Percentiles rank a stretch among this genome's conserved stretches.
Conservation (phyloP, 2,113 vertebrate species). For the Brienomyrus brachyistius region DNA sequence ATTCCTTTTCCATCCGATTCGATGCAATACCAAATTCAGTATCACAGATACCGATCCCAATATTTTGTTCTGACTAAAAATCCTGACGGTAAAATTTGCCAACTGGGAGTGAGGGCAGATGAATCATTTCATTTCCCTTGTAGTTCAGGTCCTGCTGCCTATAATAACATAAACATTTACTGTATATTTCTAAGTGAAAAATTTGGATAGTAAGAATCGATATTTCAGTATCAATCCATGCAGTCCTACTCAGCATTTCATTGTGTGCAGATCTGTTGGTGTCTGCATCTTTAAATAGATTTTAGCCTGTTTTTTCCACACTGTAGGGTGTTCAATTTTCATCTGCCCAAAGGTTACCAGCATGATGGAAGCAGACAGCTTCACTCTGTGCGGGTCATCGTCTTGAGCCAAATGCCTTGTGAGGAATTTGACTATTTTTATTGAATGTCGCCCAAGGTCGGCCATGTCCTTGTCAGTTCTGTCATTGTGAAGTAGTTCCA, state of each 20-base stretch:
- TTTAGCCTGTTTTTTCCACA: background rate
- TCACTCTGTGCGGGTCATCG: background rate
- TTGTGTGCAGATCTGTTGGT: background rate
- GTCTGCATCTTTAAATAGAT: background rate
- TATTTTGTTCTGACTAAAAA: background rate
- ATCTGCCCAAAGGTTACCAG: background rate
- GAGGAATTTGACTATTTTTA: constrained; percentile 4
- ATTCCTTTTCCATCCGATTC: background rate
- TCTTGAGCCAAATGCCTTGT: background rate
- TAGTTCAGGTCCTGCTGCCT: background rate
- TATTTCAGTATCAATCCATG: background rate
- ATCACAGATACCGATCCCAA: background rate
- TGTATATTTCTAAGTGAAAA: background rate
- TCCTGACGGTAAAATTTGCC: background rate
- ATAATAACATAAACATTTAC: background rate
- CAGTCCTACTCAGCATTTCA: background rate
- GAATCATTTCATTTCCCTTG: background rate
- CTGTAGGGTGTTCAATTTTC: background rate
- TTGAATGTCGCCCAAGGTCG: background rate
- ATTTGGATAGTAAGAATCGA: background rate
- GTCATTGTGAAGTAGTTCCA: background rate
- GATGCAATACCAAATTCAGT: background rate
- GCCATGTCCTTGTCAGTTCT: background rate
- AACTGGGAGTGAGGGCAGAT: background rate
- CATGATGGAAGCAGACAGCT: background rate